phyloP scores from a whole-genome alignment of 1,140 invertebrate species.

The Cydia amplana region DNA sequence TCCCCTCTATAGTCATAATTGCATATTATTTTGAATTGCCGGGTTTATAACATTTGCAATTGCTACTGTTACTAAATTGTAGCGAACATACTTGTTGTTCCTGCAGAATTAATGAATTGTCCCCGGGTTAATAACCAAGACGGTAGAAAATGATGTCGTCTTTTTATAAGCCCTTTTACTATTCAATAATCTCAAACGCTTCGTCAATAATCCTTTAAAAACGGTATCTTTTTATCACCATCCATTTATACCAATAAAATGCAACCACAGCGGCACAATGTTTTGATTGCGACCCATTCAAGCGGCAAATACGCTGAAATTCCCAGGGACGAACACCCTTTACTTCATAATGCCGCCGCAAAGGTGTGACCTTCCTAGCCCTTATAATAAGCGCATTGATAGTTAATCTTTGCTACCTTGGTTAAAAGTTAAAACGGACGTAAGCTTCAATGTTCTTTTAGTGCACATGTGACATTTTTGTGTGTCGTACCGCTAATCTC shows the following conservation, averaged over 20 bases:
- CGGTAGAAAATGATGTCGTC: neutral
- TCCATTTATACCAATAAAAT: constrained; percentile 52
- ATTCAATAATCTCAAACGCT: constrained; percentile 39
- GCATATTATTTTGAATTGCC: too few relatives aligned
- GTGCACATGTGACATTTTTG: neutral
- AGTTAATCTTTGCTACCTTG: constrained; percentile 16
- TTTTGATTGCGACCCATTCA: constrained; percentile 66
- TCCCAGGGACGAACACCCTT: constrained; percentile 54
- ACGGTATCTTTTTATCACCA: constrained; percentile 44
- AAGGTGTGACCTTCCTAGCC: constrained; percentile 18
- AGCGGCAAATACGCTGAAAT: constrained; percentile 64
- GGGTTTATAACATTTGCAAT: too few relatives aligned
- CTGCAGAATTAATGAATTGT: neutral
- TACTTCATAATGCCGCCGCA: neutral
- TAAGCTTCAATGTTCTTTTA: neutral
- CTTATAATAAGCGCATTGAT: constrained; percentile 17
- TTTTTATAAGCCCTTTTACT: constrained; percentile 37
- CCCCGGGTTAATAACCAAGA: neutral
- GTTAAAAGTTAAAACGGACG: neutral
- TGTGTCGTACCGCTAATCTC: neutral
- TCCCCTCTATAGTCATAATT: too few relatives aligned
- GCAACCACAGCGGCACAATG: constrained; percentile 61
- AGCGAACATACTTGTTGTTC: neutral
- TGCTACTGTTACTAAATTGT: neutral
- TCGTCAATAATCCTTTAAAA: constrained; percentile 48